Percentiles rank a stretch among this genome's conserved stretches.
Evolutionary conservation across 2,797 vertebrate species (phyloP).

Genomic region (Clamator glandarius): DNA sequence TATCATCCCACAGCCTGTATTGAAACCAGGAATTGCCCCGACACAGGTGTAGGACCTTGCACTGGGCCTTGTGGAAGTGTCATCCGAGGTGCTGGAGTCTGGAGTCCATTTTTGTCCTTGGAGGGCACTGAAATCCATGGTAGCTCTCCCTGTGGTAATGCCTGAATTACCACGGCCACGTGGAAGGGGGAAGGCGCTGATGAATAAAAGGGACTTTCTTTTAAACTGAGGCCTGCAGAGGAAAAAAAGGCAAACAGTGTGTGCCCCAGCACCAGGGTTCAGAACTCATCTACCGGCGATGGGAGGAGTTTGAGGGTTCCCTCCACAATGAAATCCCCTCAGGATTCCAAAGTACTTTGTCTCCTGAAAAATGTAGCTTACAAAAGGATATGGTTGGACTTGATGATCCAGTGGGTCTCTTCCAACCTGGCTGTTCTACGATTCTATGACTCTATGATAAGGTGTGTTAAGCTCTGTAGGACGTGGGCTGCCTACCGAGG

Average conservation of each 20-base stretch:
- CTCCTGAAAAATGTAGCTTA: not conserved
- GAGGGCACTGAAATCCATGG: fast-evolving
- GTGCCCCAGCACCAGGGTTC: not conserved
- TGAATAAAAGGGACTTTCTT: not conserved
- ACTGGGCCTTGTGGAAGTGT: too few relatives aligned
- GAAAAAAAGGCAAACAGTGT: not conserved
- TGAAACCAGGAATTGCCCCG: too few relatives aligned
- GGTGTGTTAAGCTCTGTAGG: not conserved
- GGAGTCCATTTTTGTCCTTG: not conserved
- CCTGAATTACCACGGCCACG: fast-evolving
- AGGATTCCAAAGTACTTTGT: not conserved
- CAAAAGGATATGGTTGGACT: too few relatives aligned
- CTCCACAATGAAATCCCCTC: not conserved
- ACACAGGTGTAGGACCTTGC: too few relatives aligned
- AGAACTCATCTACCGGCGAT: not conserved
- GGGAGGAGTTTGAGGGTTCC: not conserved
- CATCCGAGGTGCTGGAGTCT: not conserved
- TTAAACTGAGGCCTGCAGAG: not conserved
- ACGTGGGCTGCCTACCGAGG: not conserved
- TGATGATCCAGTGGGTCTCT: too few relatives aligned
- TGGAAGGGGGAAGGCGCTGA: too few relatives aligned
- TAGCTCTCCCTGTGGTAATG: fast-evolving
- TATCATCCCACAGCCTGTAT: too few relatives aligned
- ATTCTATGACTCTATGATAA: too few relatives aligned
- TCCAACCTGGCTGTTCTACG: too few relatives aligned